These are phyloP conservation scores for Kryptopterus vitreolus DNA, from an alignment of 2,797 vertebrate species.

Conservation along the genomic window DNA sequence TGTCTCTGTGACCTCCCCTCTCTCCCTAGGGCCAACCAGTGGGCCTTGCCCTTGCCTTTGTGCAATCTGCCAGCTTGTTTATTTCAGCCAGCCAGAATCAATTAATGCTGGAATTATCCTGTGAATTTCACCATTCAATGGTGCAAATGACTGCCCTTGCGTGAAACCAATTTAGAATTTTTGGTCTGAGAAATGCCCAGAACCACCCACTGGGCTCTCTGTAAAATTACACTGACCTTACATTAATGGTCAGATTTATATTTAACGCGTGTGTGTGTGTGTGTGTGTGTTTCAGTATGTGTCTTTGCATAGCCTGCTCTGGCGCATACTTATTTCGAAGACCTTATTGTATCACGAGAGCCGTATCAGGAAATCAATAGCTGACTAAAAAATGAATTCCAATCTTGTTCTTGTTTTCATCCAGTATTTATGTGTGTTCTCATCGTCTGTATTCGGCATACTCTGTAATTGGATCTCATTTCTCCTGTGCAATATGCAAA, in stretches of 20 bases:
- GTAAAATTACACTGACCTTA: conserved; percentile 51
- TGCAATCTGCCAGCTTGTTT: conserved; percentile 70
- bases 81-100: conserved; percentile 75
- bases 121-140: conserved; percentile 72
- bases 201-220: conserved; percentile 64
- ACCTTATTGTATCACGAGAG: neutral
- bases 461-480: conserved; percentile 21
- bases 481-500: conserved; percentile 29
- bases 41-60: conserved; percentile 59
- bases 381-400: neutral
- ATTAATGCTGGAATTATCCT: conserved; percentile 77
- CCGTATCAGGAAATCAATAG: neutral
- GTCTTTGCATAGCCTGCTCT: neutral
- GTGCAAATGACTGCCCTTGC: conserved; percentile 73
- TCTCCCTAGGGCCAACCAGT: conserved; percentile 55
- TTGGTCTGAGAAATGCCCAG: conserved; percentile 62
- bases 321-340: neutral
- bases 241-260: conserved; percentile 38
- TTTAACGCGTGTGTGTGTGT: neutral
- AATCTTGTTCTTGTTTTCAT: conserved; percentile 23
- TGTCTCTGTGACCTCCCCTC: conserved; percentile 34
- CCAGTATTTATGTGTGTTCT: conserved; percentile 22
- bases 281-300: neutral
- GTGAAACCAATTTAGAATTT: conserved; percentile 76
- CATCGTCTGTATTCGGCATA: conserved; percentile 4